phyloP scores from a whole-genome alignment of 2,113 vertebrate genomes.

The Axis porcinus region DNA sequence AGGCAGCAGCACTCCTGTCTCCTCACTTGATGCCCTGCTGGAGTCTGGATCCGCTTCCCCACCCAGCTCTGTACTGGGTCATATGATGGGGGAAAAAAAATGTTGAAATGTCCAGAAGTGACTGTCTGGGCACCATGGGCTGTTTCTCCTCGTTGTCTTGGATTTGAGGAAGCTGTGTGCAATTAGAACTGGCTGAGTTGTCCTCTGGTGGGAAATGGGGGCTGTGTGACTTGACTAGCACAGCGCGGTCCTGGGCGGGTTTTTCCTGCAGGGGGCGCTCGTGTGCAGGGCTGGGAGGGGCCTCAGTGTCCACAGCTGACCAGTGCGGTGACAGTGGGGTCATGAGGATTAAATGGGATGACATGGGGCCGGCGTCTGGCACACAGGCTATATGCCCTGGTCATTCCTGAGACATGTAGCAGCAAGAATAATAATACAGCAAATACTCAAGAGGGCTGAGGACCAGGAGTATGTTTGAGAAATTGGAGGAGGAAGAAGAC shows the following conservation, averaged over 20 bases:
- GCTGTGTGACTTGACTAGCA: neutral
- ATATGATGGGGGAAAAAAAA: neutral
- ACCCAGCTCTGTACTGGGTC: neutral
- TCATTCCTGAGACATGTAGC: neutral
- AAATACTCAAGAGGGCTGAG: no score
- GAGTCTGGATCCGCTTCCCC: accelerated
- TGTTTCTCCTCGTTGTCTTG: neutral
- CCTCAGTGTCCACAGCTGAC: neutral
- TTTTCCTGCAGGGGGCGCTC: neutral
- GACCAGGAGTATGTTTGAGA: neutral
- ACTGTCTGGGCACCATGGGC: no score
- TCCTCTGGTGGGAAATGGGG: neutral
- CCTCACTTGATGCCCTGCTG: neutral
- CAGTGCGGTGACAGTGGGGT: neutral
- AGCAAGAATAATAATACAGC: neutral
- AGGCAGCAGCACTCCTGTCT: neutral
- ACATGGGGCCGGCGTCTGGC: accelerated
- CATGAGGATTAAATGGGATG: neutral
- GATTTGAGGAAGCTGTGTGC: neutral
- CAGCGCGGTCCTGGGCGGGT: neutral
- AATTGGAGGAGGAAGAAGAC: neutral
- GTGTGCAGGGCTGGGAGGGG: neutral
- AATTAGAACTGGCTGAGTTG: neutral
- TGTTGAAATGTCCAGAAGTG: neutral
- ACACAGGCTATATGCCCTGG: neutral